Conservation (phyloP, 1,140 invertebrate genomes). For the Asbolus verrucosus region DNA sequence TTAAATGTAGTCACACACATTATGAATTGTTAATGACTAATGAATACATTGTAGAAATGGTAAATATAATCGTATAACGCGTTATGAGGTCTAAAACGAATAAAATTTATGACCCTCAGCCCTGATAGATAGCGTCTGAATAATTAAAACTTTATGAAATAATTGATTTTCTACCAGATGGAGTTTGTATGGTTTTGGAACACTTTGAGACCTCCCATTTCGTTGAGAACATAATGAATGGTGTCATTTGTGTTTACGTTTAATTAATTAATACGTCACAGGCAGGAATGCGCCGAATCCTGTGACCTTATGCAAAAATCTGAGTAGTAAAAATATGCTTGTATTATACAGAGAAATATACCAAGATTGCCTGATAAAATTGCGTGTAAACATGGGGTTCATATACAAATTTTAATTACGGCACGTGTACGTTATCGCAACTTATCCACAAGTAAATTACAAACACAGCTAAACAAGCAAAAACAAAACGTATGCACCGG, state of each 20-base stretch:
- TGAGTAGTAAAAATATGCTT: conserved; percentile 23
- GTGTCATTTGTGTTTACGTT: conserved; percentile 15
- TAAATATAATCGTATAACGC: background rate
- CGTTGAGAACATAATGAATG: background rate
- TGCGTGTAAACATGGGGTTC: conserved; percentile 40
- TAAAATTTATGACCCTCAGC: background rate
- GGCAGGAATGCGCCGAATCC: background rate
- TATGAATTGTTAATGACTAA: background rate
- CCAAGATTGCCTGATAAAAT: conserved; percentile 40
- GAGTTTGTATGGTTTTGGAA: too few relatives aligned
- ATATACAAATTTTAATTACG: conserved; percentile 47
- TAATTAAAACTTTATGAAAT: background rate
- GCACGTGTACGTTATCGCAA: conserved; percentile 44
- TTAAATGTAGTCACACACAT: background rate
- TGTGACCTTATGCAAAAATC: conserved; percentile 30
- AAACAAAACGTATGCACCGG: conserved; percentile 34
- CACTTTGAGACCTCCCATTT: too few relatives aligned
- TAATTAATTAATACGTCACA: conserved; percentile 29
- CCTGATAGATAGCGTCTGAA: background rate
- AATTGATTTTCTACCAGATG: too few relatives aligned
- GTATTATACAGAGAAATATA: conserved; percentile 35
- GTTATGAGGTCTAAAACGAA: background rate
- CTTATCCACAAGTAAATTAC: conserved; percentile 45
- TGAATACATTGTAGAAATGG: background rate
- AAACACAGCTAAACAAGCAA: conserved; percentile 40